A percentile compares a stretch with the other conserved stretches of the same genome.
Evolutionary conservation across 1,140 invertebrate species (phyloP).

Genomic region (Magallana gigas): DNA sequence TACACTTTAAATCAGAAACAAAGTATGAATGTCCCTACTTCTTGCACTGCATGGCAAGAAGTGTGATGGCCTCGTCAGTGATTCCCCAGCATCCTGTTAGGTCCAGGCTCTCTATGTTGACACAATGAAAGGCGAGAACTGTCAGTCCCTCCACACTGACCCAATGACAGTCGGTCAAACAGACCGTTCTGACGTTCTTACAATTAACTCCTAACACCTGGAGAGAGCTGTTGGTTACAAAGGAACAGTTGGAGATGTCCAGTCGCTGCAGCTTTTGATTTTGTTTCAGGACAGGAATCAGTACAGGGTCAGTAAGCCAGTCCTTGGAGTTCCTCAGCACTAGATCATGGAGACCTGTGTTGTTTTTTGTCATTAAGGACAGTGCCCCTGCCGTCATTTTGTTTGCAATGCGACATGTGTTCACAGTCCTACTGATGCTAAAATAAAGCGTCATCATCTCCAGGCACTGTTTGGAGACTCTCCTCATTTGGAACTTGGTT

Average conservation of each 20-base stretch:
- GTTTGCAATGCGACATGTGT: constrained; percentile 61
- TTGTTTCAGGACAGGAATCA: constrained; percentile 70
- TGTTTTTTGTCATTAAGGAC: constrained; percentile 65
- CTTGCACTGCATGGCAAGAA: constrained; percentile 68
- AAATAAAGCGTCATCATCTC: constrained; percentile 68
- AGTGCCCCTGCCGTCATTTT: constrained; percentile 65
- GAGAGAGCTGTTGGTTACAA: constrained; percentile 69
- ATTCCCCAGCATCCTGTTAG: constrained; percentile 79
- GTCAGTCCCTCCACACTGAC: constrained; percentile 71
- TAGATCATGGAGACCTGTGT: constrained; percentile 61
- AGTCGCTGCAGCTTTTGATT: constrained; percentile 69
- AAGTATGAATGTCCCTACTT: constrained; percentile 65
- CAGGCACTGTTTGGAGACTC: constrained; percentile 57
- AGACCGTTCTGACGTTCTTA: constrained; percentile 63
- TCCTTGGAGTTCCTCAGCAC: constrained; percentile 74
- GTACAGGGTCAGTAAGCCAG: constrained; percentile 73
- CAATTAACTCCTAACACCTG: constrained; percentile 71
- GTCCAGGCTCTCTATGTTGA: constrained; percentile 73
- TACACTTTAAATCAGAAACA: background rate
- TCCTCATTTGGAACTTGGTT: constrained; percentile 66
- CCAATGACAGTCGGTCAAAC: constrained; percentile 77
- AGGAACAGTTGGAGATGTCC: constrained; percentile 74
- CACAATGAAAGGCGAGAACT: constrained; percentile 67
- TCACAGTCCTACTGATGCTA: constrained; percentile 58
- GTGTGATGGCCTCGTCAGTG: constrained; percentile 72